Evolutionary conservation across 2,888 invertebrate genomes (phyloP).

Genomic region (Cheilosia pagana): DNA sequence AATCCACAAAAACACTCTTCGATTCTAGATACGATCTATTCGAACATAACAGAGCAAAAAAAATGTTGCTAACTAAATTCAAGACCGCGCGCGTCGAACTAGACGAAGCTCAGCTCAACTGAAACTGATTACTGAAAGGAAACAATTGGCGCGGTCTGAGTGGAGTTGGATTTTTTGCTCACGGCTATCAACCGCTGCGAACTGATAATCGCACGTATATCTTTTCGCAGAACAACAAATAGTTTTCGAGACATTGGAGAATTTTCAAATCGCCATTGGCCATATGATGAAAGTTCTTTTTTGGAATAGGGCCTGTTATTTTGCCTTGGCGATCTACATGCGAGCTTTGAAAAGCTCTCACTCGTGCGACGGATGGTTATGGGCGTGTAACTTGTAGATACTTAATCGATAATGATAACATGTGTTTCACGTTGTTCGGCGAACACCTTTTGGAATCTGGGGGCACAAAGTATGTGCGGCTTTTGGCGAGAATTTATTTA

Average conservation of each 20-base stretch:
- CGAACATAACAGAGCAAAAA: conserved; percentile 1
- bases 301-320: not conserved
- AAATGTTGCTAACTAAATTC: conserved; percentile 1
- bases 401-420: conserved; percentile 27
- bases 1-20: conserved; percentile 18
- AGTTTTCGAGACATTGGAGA: conserved; percentile 15
- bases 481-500: conserved; percentile 8
- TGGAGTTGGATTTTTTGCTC: not conserved
- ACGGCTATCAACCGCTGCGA: conserved; percentile 31
- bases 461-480: not conserved
- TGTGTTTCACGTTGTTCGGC: conserved; percentile 1
- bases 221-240: conserved; percentile 7
- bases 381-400: conserved; percentile 30
- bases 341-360: conserved; percentile 11
- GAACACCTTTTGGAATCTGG: not conserved
- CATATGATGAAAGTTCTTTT: conserved; percentile 3
- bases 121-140: conserved; percentile 10
- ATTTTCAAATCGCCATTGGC: not conserved
- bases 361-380: not conserved
- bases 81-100: conserved; percentile 37
- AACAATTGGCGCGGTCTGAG: conserved; percentile 18
- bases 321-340: not conserved
- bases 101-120: conserved; percentile 3
- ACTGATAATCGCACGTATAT: conserved; percentile 29
- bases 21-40: conserved; percentile 21